phyloP scores from a whole-genome alignment of 2,113 vertebrate genomes.

The Turdus rufiventris region DNA sequence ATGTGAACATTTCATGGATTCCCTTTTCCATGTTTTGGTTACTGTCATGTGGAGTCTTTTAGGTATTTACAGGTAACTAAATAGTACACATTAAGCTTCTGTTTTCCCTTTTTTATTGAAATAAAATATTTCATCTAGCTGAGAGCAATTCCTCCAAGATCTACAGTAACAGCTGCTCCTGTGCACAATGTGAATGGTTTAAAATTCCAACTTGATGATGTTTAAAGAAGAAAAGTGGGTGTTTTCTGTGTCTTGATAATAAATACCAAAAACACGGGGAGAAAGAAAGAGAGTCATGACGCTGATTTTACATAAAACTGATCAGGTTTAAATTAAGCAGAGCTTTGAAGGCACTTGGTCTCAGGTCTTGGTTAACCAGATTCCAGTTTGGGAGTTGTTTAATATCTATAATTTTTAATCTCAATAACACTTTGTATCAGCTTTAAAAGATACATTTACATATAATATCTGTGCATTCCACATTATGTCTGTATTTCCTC shows the following conservation, averaged over 20 bases:
- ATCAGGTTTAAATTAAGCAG: background rate
- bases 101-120: background rate
- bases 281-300: background rate
- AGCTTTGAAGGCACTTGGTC: background rate
- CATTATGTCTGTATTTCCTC: background rate
- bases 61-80: slow-evolving; percentile 33
- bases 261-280: background rate
- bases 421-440: background rate
- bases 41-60: background rate
- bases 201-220: background rate
- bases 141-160: background rate
- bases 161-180: background rate
- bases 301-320: background rate
- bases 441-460: background rate
- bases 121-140: background rate
- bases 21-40: background rate
- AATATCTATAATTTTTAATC: background rate
- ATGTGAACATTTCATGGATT: background rate
- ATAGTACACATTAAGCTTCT: background rate
- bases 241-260: background rate
- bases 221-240: background rate
- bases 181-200: background rate
- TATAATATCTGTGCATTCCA: background rate
- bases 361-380: background rate
- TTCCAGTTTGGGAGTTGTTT: background rate